Evolutionary conservation across 2,113 vertebrate species (phyloP).

Genomic region (Alethe diademata): DNA sequence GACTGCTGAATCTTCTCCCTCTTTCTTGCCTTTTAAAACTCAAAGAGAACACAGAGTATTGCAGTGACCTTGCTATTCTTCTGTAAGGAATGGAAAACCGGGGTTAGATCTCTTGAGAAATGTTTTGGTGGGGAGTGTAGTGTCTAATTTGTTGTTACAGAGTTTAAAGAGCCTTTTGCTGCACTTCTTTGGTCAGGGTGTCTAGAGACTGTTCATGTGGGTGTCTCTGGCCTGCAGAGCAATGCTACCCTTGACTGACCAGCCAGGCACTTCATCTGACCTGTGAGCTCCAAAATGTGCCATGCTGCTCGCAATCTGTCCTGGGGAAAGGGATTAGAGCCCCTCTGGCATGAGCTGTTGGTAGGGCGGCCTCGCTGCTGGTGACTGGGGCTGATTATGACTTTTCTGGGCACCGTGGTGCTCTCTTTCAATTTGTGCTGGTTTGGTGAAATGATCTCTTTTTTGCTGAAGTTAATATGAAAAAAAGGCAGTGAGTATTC

Average conservation of each 20-base stretch:
- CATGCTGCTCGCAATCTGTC: neutral
- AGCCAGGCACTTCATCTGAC: neutral
- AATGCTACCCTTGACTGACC: neutral
- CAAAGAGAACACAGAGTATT: neutral
- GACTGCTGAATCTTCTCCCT: neutral
- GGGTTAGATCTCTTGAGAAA: neutral
- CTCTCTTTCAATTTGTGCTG: neutral
- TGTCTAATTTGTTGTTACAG: neutral
- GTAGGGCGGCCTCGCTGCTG: fast-evolving
- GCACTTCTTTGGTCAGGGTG: neutral
- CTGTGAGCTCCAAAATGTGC: neutral
- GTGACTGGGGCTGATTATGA: no score
- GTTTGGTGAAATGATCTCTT: neutral
- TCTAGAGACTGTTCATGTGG: neutral
- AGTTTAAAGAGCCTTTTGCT: neutral
- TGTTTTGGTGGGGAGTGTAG: neutral
- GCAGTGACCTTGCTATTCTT: neutral
- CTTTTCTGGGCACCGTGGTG: neutral
- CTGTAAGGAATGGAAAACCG: neutral
- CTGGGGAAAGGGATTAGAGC: neutral
- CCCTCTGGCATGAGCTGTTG: neutral
- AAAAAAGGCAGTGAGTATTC: neutral
- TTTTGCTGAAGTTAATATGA: neutral
- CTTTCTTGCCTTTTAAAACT: neutral
- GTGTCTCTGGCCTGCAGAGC: neutral